phyloP scores from a whole-genome alignment of 2,797 vertebrate genomes.

The Bryconaethiops microstoma region DNA sequence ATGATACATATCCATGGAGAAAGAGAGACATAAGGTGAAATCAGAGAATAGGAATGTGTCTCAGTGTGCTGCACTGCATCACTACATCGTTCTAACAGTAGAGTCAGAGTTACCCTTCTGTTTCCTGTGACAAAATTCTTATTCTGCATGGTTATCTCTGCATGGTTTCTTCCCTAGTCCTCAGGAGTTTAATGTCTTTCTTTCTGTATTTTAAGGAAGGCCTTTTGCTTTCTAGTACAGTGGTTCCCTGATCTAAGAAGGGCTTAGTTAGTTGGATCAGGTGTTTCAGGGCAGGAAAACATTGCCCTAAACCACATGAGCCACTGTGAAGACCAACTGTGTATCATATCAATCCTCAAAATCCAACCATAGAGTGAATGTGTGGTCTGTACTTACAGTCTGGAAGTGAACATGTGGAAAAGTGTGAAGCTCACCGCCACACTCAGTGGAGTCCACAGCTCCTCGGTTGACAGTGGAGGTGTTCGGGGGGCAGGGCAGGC shows the following conservation, averaged over 20 bases:
- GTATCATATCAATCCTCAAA: background rate
- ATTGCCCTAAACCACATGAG: no score
- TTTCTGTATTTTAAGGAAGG: background rate
- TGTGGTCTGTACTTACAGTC: background rate
- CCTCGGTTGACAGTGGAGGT: slow-evolving; percentile 94
- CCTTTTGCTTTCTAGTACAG: background rate
- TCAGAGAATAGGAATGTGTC: background rate
- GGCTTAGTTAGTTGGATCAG: no score
- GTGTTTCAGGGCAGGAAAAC: no score
- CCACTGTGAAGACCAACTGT: no score
- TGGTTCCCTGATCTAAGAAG: background rate
- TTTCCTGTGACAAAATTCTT: background rate
- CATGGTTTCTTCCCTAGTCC: background rate
- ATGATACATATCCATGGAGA: background rate
- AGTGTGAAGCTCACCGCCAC: slow-evolving; percentile 84
- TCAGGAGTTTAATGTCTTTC: background rate
- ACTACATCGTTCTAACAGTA: background rate
- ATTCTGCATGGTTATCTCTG: background rate
- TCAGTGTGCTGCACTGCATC: background rate
- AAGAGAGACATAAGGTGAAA: background rate
- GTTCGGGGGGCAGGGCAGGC: slow-evolving; percentile 83
- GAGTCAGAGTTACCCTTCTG: background rate
- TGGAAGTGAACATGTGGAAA: background rate
- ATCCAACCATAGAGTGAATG: background rate
- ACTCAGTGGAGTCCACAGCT: slow-evolving; percentile 85